Evolutionary conservation across 2,113 vertebrate genomes (phyloP).

Genomic region (Lepidiolamprologus cunningtoni): DNA sequence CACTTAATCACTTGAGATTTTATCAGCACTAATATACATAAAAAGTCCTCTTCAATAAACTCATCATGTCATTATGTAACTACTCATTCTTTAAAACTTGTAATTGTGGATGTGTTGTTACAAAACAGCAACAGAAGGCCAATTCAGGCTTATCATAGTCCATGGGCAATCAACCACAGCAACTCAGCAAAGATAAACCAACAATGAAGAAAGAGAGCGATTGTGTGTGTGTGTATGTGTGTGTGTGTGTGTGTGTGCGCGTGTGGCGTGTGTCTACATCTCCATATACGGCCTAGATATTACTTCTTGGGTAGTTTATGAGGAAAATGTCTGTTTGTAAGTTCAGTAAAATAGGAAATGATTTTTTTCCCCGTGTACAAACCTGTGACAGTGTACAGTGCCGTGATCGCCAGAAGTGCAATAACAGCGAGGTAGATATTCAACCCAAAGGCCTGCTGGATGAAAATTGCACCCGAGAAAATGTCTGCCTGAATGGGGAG

Average conservation of each 20-base stretch:
- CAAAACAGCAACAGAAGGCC: constrained; percentile 14
- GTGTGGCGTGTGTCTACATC: neutral
- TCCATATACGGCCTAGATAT: neutral
- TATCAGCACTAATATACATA: neutral
- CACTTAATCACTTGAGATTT: constrained; percentile 11
- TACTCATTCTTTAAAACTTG: neutral
- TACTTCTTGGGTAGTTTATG: neutral
- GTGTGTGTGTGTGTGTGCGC: no score
- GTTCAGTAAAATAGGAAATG: neutral
- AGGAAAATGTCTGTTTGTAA: neutral
- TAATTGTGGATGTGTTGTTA: neutral
- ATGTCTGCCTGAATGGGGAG: constrained; percentile 78
- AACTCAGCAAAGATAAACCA: constrained; percentile 20
- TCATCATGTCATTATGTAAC: neutral
- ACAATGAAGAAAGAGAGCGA: neutral
- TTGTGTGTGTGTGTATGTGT: neutral
- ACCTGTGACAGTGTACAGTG: constrained; percentile 95
- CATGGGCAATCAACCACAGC: constrained; percentile 34
- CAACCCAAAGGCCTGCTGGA: constrained; percentile 82
- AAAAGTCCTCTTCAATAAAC: neutral
- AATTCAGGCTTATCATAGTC: constrained; percentile 30
- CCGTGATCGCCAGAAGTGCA: constrained; percentile 81
- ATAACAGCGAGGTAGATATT: constrained; percentile 91
- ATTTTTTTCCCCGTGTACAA: neutral
- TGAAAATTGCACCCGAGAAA: constrained; percentile 94